phyloP scores from a whole-genome alignment of 2,113 vertebrate species.

The Anoura caudifer region DNA sequence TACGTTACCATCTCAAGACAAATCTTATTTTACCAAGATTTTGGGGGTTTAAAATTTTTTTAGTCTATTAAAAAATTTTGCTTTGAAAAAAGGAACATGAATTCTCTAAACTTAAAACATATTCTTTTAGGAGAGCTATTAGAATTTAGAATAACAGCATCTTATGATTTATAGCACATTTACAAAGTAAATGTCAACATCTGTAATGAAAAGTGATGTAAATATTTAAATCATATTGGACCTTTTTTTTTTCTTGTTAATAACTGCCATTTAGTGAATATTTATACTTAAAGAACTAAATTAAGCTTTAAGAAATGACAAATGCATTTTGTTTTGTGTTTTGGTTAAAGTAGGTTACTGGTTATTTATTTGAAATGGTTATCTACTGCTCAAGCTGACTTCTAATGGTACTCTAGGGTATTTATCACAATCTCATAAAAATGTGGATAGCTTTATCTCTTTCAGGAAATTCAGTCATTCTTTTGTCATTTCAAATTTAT shows the following conservation, averaged over 20 bases:
- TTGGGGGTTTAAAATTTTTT: not conserved
- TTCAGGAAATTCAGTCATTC: conserved; percentile 66
- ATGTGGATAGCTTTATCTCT: conserved; percentile 61
- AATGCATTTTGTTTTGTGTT: conserved; percentile 44
- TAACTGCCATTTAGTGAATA: not conserved
- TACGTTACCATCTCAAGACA: not conserved
- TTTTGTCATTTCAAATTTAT: conserved; percentile 56
- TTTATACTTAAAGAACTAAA: conserved; percentile 39
- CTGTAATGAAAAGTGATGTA: conserved; percentile 19
- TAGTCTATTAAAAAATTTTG: conserved; percentile 29
- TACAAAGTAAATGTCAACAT: not conserved
- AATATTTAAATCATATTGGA: not conserved
- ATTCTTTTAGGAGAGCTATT: not conserved
- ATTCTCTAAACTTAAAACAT: not conserved
- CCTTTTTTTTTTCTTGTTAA: conserved; percentile 17
- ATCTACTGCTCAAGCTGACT: conserved; percentile 71
- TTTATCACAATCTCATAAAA: conserved; percentile 68
- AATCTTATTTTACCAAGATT: conserved; percentile 4
- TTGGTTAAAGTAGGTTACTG: conserved; percentile 73
- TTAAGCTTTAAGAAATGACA: conserved; percentile 37
- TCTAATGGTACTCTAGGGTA: conserved; percentile 68
- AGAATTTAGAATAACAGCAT: conserved; percentile 28
- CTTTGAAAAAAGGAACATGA: not conserved
- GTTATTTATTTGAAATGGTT: conserved; percentile 75
- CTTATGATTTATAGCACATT: not conserved